Base-by-base conservation (phyloP, 1,140 invertebrate genomes). In the Rhizoglyphus robini region DNA sequence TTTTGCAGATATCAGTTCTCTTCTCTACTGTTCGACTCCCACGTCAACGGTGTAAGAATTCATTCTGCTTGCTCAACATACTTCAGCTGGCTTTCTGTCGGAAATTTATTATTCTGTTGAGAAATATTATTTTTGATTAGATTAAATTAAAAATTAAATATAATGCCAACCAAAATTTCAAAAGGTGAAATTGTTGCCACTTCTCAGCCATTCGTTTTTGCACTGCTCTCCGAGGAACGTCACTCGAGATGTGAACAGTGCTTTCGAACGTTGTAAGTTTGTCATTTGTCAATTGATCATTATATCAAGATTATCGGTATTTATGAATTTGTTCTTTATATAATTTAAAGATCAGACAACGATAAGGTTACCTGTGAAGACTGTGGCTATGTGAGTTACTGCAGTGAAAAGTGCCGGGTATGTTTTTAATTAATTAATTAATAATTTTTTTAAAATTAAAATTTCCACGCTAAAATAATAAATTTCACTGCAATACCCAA, bases 201-300 rank as follows among this genome's bases (percentile, higher is more conserved):
- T 4, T 59, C 48, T 4, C 63, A 65, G 30, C 63, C 63, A 15
- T 65, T 65, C 63, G 63, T 34, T 3, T 65, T 51, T 65, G 63
- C 51, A 18, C 34, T 65, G 49, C 36, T 13, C 61, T 32, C 29
- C 3, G 57, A 65, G 25, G 63, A 62, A 34, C n/a, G 23, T 13
- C 4, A 15, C 47, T 11, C 8, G 3, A 4, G 46, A n/a, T 65
- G 63, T 63, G 63, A 65, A 23, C 63, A 65, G 18, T 65, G 63
- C 30, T 65, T 65, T 31, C n/a, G 25, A n/a, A 29, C 11, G 4
- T 29, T 65, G 63, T 65, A 65, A 23, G 63, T 65, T n/a, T n/a
- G n/a, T n/a, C n/a, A n/a, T n/a, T n/a, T n/a, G n/a, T n/a, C n/a
- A n/a, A n/a, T n/a, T n/a, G n/a, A n/a, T n/a, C n/a, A n/a, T n/a